Percentiles rank a stretch among this genome's conserved stretches.
These are phyloP conservation scores for Zoanthus sociatus DNA, from an alignment of 92 coral and sea anemone species.

Conservation along the genomic window DNA sequence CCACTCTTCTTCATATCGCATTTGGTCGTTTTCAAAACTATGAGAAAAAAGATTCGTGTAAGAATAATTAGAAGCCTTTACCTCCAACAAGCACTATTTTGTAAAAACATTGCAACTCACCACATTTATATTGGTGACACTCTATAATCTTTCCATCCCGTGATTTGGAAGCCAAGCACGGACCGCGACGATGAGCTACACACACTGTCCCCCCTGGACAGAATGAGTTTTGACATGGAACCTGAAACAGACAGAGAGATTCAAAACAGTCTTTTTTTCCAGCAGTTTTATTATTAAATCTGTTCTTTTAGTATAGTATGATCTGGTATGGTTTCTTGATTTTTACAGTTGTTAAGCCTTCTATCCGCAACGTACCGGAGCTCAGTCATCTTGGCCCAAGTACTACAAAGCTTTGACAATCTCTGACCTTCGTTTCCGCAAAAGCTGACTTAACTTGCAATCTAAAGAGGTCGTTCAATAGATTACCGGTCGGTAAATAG, in stretches of 20 bases:
- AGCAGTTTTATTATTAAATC: too few relatives aligned
- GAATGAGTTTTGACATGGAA: constrained; percentile 69
- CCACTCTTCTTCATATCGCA: constrained; percentile 47
- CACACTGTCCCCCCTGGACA: constrained; percentile 78
- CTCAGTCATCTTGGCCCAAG: too few relatives aligned
- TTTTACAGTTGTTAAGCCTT: too few relatives aligned
- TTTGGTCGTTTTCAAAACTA: constrained; percentile 49
- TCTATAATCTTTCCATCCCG: constrained; percentile 61
- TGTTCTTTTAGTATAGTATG: too few relatives aligned
- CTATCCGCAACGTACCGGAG: too few relatives aligned
- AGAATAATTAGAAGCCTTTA: background rate
- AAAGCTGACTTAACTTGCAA: background rate
- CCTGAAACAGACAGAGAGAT: constrained; percentile 44
- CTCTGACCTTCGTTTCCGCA: too few relatives aligned
- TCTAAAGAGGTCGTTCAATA: background rate
- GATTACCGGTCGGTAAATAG: background rate
- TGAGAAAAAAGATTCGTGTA: too few relatives aligned
- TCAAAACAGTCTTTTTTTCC: background rate
- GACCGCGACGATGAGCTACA: constrained; percentile 70
- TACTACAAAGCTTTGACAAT: too few relatives aligned
- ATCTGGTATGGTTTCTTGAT: too few relatives aligned
- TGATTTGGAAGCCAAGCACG: constrained; percentile 76
- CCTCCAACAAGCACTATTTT: background rate
- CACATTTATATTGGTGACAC: constrained; percentile 87
- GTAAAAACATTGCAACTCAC: constrained; percentile 60